Evolutionary conservation across 2,113 vertebrate species (phyloP).

Genomic region (Amia ocellicauda): DNA sequence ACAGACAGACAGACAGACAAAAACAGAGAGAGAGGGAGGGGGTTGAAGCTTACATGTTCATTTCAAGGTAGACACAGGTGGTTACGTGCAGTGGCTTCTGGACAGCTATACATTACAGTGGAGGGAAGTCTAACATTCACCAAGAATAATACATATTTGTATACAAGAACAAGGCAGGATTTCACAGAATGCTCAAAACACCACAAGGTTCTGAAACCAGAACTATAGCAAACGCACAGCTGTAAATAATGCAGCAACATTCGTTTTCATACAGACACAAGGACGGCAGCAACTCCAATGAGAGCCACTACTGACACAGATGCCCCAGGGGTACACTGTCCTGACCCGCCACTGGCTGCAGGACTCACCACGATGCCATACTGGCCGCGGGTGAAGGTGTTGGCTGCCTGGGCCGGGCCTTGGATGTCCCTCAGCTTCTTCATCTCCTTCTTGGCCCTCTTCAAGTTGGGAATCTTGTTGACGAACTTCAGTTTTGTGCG

Average conservation of each 20-base stretch:
- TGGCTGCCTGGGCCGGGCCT: constrained; percentile 67
- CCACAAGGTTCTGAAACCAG: too few relatives aligned
- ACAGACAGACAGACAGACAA: background rate
- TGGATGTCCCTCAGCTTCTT: constrained; percentile 80
- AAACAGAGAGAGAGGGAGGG: background rate
- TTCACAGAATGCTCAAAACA: too few relatives aligned
- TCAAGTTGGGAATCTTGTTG: constrained; percentile 79
- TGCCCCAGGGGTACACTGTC: too few relatives aligned
- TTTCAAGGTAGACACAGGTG: background rate
- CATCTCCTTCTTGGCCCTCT: constrained; percentile 71
- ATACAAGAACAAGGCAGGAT: too few relatives aligned
- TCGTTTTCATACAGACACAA: too few relatives aligned
- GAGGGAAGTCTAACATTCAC: background rate
- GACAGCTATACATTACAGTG: background rate
- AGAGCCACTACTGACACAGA: too few relatives aligned
- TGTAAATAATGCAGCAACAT: too few relatives aligned
- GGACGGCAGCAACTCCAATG: background rate
- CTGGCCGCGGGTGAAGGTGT: constrained; percentile 70
- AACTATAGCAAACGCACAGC: too few relatives aligned
- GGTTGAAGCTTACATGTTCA: too few relatives aligned
- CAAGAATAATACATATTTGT: constrained; percentile 4
- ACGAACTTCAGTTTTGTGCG: constrained; percentile 81
- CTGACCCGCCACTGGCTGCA: too few relatives aligned
- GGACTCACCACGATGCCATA: constrained; percentile 84
- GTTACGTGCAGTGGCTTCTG: background rate